Evolutionary conservation across 2,113 vertebrate genomes (phyloP).

Genomic region (Phoxinus phoxinus): DNA sequence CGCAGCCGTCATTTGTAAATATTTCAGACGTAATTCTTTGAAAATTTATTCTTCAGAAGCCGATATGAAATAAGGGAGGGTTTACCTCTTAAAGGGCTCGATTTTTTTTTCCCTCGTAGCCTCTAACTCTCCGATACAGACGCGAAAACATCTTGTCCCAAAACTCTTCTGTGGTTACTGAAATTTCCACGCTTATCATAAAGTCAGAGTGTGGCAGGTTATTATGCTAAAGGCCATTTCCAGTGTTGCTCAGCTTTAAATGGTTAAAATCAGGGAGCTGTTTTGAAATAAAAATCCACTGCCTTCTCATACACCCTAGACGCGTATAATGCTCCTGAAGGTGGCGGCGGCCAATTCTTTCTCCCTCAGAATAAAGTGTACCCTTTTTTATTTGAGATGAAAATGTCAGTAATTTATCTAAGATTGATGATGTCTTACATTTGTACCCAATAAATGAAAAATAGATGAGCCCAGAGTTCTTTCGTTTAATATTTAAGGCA

Average conservation of each 20-base stretch:
- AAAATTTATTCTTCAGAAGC: conserved; percentile 45
- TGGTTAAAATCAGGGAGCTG: conserved; percentile 73
- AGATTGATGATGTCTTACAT: conserved; percentile 83
- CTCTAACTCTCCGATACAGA: background rate
- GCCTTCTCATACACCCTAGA: conserved; percentile 73
- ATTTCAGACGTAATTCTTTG: conserved; percentile 49
- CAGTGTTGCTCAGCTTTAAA: conserved; percentile 70
- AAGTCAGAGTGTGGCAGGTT: conserved; percentile 50
- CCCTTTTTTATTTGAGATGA: conserved; percentile 86
- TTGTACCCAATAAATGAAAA: conserved; percentile 86
- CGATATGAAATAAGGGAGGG: conserved; percentile 53
- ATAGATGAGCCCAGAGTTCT: conserved; percentile 84
- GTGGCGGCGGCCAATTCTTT: conserved; percentile 75
- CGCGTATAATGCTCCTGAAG: conserved; percentile 72
- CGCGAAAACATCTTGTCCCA: conserved; percentile 22
- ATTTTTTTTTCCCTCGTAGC: background rate
- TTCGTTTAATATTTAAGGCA: conserved; percentile 88
- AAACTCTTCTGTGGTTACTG: conserved; percentile 31
- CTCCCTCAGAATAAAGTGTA: conserved; percentile 84
- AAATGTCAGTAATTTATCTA: conserved; percentile 85
- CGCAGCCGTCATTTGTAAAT: conserved; percentile 56
- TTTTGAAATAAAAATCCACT: conserved; percentile 68
- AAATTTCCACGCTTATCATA: conserved; percentile 18
- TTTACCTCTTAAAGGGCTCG: conserved; percentile 55
- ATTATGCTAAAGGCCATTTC: conserved; percentile 68